Percentiles rank a stretch among this genome's conserved stretches.
Evolutionary conservation across 2,113 vertebrate genomes (phyloP).

Genomic region (Philantomba maxwellii): DNA sequence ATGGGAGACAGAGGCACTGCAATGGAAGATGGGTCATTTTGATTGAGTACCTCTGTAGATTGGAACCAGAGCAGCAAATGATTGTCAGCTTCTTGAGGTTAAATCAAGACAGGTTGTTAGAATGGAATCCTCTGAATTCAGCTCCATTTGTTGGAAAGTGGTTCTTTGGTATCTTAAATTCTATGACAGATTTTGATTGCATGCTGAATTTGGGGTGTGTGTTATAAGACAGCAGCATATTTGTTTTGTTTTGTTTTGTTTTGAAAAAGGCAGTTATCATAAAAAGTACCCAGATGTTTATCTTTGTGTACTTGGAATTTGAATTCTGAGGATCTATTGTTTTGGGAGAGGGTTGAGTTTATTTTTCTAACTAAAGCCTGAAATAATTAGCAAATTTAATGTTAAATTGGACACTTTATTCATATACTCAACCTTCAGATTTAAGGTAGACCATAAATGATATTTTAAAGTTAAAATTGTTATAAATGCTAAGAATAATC

Average conservation of each 20-base stretch:
- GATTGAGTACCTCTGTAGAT: neutral
- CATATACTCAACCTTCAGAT: neutral
- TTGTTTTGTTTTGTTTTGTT: neutral
- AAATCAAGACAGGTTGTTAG: neutral
- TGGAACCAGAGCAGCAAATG: neutral
- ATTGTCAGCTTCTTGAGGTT: neutral
- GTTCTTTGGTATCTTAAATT: neutral
- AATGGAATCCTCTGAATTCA: neutral
- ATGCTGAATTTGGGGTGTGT: neutral
- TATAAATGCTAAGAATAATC: neutral
- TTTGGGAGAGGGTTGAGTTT: neutral
- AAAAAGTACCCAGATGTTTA: neutral
- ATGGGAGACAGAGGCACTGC: neutral
- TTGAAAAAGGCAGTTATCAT: neutral
- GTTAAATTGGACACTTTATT: neutral
- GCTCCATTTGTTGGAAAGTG: neutral
- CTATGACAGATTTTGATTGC: neutral
- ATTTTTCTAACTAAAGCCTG: neutral
- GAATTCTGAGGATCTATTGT: neutral
- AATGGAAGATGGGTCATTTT: neutral
- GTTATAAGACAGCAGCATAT: neutral
- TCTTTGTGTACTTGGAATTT: neutral
- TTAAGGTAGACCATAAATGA: neutral
- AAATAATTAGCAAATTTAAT: neutral
- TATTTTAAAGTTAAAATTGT: constrained; percentile 1